Evolutionary conservation across 2,113 vertebrate genomes (phyloP).

Genomic region (Gallinago paraguaiae): DNA sequence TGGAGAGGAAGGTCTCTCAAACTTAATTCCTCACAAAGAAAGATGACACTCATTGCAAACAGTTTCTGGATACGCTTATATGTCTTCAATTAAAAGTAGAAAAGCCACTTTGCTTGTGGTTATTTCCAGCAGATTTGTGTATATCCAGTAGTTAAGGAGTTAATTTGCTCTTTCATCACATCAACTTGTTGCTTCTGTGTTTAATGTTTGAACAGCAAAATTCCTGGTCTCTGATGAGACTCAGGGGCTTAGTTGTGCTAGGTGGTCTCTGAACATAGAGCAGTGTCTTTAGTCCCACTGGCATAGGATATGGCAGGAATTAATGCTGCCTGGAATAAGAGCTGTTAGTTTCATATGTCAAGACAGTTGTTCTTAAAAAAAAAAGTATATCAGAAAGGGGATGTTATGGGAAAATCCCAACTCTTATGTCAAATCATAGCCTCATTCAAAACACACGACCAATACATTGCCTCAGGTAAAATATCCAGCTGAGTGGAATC

Average conservation of each 20-base stretch:
- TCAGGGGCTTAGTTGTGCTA: background rate
- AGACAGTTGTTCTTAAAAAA: background rate
- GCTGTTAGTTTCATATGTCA: background rate
- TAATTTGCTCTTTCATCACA: background rate
- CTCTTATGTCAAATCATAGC: background rate
- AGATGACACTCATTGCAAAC: background rate
- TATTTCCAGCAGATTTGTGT: background rate
- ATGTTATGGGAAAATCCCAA: background rate
- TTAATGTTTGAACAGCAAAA: background rate
- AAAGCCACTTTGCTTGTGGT: background rate
- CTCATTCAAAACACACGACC: rapidly evolving
- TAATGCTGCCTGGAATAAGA: background rate
- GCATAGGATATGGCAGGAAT: background rate
- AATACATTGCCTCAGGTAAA: constrained; percentile 12
- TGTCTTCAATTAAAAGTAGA: background rate
- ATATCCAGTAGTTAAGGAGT: background rate
- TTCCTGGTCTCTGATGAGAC: background rate
- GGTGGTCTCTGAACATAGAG: background rate
- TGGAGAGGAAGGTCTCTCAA: background rate
- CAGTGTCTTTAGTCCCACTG: background rate
- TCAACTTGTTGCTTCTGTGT: background rate
- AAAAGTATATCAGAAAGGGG: background rate
- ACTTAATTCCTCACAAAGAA: background rate
- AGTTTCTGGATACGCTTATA: background rate
- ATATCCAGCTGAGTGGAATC: constrained; percentile 1